Evolutionary conservation across 2,113 vertebrate species (phyloP), one percentile per base, ranked within the genome.

Genomic region (Dipodomys stephensi): DNA sequence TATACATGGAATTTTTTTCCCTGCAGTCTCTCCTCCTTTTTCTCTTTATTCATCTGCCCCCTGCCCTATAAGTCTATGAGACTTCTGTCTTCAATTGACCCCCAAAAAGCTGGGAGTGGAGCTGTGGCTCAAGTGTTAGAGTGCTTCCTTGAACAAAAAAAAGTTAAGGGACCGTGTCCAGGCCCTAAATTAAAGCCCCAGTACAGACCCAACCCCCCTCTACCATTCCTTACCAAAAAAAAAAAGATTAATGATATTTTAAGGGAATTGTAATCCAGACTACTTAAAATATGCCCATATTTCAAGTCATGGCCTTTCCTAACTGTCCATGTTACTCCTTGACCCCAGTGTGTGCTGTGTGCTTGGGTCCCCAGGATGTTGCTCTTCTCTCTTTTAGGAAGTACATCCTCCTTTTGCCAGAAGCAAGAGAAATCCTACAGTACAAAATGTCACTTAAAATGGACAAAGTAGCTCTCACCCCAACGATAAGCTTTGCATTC

Each of bases 401-500:
- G 10, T 69, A 27, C 20, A 32, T 35, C 62, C 22, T 78, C 30
- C 69, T 32, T 6, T 20, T 85, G n/a, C 23, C 15, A 65, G 39
- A n/a, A 72, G 78, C 19, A 1, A 27, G 60, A 65, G 92, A 67
- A 57, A n/a, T 49, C 68, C 44, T 32, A 35, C 25, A 20, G 32
- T 32, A 4, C 16, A 53, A 27, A 89, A n/a, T 27, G 64, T 76
- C 28, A 82, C 28, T 83, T 78, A 22, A 78, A 68, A 68, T n/a
- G 30, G 30, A 46, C 15, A 32, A 67, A 7, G 10, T 20, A 19
- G 60, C n/a, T 92, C 4, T 20, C 23, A 46, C 28, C 20, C 6
- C n/a, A 68, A 1, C 23, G 1, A 0, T 23, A 64, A 32, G 10
- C 8, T 2, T n/a, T 4, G 0, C 39, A 16, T 83, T 72, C 22